Evolutionary conservation across 2,888 invertebrate genomes (phyloP).

Genomic region (Hypselothyrea guttata): DNA sequence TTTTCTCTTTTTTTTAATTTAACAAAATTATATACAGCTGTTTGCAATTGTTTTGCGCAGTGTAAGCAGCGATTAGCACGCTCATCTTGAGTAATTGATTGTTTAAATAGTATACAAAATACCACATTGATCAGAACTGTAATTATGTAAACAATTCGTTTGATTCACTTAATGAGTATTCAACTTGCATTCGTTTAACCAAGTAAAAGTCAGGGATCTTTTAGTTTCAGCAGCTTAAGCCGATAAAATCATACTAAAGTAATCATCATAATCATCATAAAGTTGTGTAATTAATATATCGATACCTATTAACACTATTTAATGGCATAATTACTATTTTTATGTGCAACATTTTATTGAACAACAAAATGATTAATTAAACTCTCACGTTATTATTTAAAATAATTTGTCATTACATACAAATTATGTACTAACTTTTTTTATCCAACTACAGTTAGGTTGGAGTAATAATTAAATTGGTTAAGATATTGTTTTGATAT

Average conservation of each 20-base stretch:
- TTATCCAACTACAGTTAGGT: too few relatives aligned
- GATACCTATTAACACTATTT: conserved; percentile 21
- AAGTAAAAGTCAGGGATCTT: conserved; percentile 5
- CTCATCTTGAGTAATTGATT: conserved; percentile 51
- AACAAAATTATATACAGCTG: conserved; percentile 38
- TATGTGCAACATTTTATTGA: too few relatives aligned
- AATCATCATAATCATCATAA: conserved; percentile 10
- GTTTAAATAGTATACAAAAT: conserved; percentile 35
- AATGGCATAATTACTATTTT: conserved; percentile 3
- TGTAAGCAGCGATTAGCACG: conserved; percentile 47
- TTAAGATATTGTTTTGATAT: too few relatives aligned
- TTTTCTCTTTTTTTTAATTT: conserved; percentile 1
- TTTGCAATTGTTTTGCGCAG: conserved; percentile 6
- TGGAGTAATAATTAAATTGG: too few relatives aligned
- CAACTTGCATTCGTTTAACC: conserved; percentile 3
- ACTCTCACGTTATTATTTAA: too few relatives aligned
- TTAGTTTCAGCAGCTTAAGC: background rate
- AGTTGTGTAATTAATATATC: background rate
- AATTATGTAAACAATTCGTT: conserved; percentile 3
- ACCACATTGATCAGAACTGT: conserved; percentile 5
- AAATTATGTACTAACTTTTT: too few relatives aligned
- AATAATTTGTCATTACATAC: too few relatives aligned
- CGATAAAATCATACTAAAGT: background rate
- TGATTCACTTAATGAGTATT: conserved; percentile 11
- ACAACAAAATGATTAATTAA: too few relatives aligned